Conservation (phyloP, 2,797 vertebrate genomes). For the Notoglanidium macrostoma region DNA sequence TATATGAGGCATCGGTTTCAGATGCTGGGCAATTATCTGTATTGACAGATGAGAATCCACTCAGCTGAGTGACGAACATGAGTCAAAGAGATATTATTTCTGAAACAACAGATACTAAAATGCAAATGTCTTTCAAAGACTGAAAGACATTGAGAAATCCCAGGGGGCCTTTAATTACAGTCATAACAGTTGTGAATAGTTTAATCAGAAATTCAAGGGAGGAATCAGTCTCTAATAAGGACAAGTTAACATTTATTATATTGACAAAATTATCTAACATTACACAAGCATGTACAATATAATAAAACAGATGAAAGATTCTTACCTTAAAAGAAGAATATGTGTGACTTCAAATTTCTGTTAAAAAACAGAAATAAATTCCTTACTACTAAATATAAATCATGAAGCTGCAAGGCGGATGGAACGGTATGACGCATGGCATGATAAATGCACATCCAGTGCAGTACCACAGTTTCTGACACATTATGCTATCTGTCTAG, state of each 20-base stretch:
- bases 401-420: background rate
- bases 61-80: conserved; percentile 34
- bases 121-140: conserved; percentile 31
- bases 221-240: background rate
- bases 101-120: conserved; percentile 32
- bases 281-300: background rate
- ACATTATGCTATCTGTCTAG: background rate
- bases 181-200: conserved; percentile 19
- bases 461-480: background rate
- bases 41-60: conserved; percentile 36
- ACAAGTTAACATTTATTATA: background rate
- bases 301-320: conserved; percentile 9
- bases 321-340: conserved; percentile 73
- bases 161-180: conserved; percentile 27
- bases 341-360: conserved; percentile 66
- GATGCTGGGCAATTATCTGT: conserved; percentile 31
- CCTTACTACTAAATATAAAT: background rate
- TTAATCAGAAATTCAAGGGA: conserved; percentile 22
- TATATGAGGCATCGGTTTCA: conserved; percentile 28
- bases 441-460: background rate
- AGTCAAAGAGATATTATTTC: conserved; percentile 20
- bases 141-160: conserved; percentile 6
- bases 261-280: background rate
- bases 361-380: conserved; percentile 5
- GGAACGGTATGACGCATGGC: background rate